A percentile compares a stretch with the other conserved stretches of the same genome.
These are phyloP conservation scores for Drosophila nigrodunni DNA, from an alignment of 1,140 invertebrate species.

Conservation along the genomic window DNA sequence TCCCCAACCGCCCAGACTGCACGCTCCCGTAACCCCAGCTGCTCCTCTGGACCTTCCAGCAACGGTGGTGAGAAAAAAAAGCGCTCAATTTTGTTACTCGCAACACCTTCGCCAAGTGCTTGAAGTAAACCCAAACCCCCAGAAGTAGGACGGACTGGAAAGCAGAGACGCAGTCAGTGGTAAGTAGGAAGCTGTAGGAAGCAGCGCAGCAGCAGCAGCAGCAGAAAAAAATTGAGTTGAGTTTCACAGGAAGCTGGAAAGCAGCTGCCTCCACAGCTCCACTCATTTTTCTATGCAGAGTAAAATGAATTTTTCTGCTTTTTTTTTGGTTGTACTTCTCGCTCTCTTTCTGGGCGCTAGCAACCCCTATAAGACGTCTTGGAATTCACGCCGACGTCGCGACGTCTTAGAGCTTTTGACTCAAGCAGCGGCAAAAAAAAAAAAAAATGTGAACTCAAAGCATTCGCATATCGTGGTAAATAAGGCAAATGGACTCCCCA, in stretches of 20 bases:
- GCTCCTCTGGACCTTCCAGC: not conserved
- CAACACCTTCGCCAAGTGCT: constrained; percentile 59
- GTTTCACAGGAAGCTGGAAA: constrained; percentile 31
- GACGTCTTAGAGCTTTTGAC: constrained; percentile 60
- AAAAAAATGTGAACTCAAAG: constrained; percentile 61
- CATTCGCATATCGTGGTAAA: constrained; percentile 39
- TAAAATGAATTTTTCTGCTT: not conserved
- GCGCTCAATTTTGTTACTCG: constrained; percentile 68
- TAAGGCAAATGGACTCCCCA: constrained; percentile 28
- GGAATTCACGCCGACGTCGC: constrained; percentile 12
- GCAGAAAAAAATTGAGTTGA: constrained; percentile 42
- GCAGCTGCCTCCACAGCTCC: not conserved
- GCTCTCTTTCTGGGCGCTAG: constrained; percentile 14
- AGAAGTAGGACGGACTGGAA: constrained; percentile 18
- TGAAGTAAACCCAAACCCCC: not conserved
- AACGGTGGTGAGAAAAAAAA: constrained; percentile 59
- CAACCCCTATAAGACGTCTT: constrained; percentile 63
- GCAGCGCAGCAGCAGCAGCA: not conserved
- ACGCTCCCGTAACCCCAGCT: not conserved
- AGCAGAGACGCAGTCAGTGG: too few species aligned
- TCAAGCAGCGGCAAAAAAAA: constrained; percentile 35
- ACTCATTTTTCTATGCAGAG: constrained; percentile 39
- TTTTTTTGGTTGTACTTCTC: constrained; percentile 1
- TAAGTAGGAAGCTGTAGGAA: not conserved
- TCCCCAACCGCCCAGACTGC: constrained; percentile 12